Conservation (phyloP, 2,113 vertebrate species). For the Tenrec ecaudatus region DNA sequence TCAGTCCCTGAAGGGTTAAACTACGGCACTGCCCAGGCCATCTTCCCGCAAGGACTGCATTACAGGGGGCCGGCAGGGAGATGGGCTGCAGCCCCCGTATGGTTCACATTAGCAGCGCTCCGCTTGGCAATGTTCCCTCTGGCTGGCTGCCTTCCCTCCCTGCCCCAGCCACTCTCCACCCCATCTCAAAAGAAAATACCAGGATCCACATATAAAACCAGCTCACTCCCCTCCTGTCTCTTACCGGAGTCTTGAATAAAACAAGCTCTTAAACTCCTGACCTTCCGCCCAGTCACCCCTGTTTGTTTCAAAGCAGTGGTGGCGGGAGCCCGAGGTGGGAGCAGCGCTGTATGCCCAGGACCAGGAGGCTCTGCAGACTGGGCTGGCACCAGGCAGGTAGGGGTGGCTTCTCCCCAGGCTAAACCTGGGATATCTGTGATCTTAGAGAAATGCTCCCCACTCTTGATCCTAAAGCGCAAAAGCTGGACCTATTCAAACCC, state of each 20-base stretch:
- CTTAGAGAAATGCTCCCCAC: not conserved
- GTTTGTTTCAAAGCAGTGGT: not conserved
- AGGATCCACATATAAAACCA: conserved; percentile 78
- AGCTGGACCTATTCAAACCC: not conserved
- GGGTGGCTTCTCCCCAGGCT: not conserved
- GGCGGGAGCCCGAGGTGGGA: not conserved
- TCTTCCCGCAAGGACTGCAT: conserved; percentile 85
- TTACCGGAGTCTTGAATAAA: conserved; percentile 82
- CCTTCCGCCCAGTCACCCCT: conserved; percentile 82
- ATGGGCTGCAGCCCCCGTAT: conserved; percentile 86
- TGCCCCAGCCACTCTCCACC: conserved; percentile 78
- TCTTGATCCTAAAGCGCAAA: not conserved
- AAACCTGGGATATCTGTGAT: not conserved
- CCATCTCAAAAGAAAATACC: conserved; percentile 81
- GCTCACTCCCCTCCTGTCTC: conserved; percentile 72
- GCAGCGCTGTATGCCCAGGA: not conserved
- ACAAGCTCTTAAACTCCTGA: conserved; percentile 84
- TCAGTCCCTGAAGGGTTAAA: conserved; percentile 86
- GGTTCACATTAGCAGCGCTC: conserved; percentile 91
- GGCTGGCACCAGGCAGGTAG: not conserved
- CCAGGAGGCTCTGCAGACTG: not conserved
- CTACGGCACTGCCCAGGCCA: conserved; percentile 78
- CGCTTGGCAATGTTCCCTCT: conserved; percentile 89
- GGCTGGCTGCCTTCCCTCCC: conserved; percentile 84
- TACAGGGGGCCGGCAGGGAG: conserved; percentile 84